Conservation (phyloP, 2,113 vertebrate genomes). For the Chaenocephalus aceratus region DNA sequence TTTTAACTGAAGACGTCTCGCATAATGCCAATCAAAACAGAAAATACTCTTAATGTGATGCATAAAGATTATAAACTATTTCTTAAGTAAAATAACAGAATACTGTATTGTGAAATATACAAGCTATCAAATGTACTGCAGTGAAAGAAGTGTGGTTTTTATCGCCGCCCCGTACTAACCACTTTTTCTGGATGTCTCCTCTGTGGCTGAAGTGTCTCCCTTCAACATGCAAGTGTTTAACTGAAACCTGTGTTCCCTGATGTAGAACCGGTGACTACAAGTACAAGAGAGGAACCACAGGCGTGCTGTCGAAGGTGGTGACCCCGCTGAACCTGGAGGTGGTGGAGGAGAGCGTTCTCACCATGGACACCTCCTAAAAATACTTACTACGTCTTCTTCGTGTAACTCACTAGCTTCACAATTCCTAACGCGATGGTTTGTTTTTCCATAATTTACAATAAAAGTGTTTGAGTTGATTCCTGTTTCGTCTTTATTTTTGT, state of each 20-base stretch:
- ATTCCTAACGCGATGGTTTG: conserved; percentile 22
- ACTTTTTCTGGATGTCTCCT: too few species aligned
- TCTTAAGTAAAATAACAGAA: too few species aligned
- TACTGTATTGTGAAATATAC: too few species aligned
- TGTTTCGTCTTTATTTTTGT: background rate
- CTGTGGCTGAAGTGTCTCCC: background rate
- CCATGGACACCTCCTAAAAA: conserved; percentile 90
- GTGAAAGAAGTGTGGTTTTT: too few species aligned
- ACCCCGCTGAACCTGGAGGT: conserved; percentile 83
- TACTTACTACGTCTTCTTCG: background rate
- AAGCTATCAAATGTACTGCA: too few species aligned
- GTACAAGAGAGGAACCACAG: conserved; percentile 87
- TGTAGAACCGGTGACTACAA: conserved; percentile 83
- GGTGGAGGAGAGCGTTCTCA: conserved; percentile 87
- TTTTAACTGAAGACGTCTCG: too few species aligned
- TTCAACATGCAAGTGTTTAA: background rate
- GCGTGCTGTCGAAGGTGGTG: conserved; percentile 81
- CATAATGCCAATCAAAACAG: too few species aligned
- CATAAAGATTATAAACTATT: too few species aligned
- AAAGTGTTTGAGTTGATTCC: conserved; percentile 55
- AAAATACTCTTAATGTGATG: too few species aligned
- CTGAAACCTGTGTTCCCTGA: background rate
- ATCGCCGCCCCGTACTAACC: too few species aligned
- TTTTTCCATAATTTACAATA: conserved; percentile 75
- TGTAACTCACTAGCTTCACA: background rate